Base-by-base conservation (phyloP, 2,888 invertebrate genomes). In the Adelognathus sp. region DNA sequence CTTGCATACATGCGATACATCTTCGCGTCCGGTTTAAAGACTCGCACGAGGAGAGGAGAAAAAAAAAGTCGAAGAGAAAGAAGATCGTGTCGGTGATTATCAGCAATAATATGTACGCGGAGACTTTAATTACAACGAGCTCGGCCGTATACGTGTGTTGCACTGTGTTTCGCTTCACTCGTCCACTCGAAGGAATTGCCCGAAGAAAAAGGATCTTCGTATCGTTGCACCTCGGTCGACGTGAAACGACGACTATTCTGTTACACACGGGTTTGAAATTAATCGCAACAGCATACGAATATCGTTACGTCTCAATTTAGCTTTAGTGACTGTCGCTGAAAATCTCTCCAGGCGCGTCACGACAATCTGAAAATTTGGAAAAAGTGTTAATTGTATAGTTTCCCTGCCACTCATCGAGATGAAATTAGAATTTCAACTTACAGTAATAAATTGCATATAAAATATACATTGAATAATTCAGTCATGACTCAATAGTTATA, bases 81-180 rank as follows among this genome's bases (percentile, higher is more conserved):
- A n/a, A 56, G 81, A 81, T 81, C 78, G 81, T 81, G 81, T 76
- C 31, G 72, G 70, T 73, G 78, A 81, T 81, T 79, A 79, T 79
- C 78, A 76, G 73, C 76, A 70, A 73, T 81, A 75, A 79, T 77
- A 77, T 69, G 75, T 75, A 70, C 64, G 21, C 58, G 41, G 50
- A 50, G 64, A 67, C 66, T 75, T 79, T 79, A 79, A 79, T 79
- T 79, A 75, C 79, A 70, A 67, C 54, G 36, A 54, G 21, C 29
- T 21, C 16, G 64, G 29, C n/a, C 41, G 27, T 70, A 60, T 54
- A 50, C 27, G 16, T 46, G 46, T 64, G 54, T 50, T 39, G 52
- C 39, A 27, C 27, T 24, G 52, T 29, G 27, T 18, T 14, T n/a
- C 27, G n/a, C 5, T 7, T 27, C 52, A n/a, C 24, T 24, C 27